Base-by-base conservation (phyloP, 2,797 vertebrate species). In the Heterohyrax brucei region DNA sequence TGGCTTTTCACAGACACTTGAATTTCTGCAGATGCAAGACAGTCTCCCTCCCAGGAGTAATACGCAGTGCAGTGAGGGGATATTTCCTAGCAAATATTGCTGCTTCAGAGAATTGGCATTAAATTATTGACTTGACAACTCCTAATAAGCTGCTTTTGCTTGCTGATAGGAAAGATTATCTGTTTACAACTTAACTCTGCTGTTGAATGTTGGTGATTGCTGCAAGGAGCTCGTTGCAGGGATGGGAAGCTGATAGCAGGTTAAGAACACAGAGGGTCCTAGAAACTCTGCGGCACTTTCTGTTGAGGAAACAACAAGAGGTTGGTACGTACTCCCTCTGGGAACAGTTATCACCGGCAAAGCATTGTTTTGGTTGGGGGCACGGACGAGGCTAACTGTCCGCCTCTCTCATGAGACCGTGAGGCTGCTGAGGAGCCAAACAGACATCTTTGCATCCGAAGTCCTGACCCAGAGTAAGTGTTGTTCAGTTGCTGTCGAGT, bases 1-100 rank as follows among this genome's bases (percentile, higher is more conserved):
- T 93, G 92, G 89, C 95, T 97, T 93, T 97, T 97, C 96, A 97
- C 95, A 98, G 96, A 94, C 96, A 50, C 95, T 98, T 98, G 98
- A 97, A 94, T 84, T 73, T 91, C 95, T 95, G 98, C 98, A 98
- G 96, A 79, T 95, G 93, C 95, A 91, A 81, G 95, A 96, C 84
- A 44, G 53, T 18, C 94, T 94, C 92, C 0, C 75, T 97, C 98
- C 96, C 95, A 64, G 81, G 96, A 96, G 91, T 88, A 94, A 26
- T 53, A 28, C 7, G 7, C 83, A 12, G 93, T 94, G 94, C 94
- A 81, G 72, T 39, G 64, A 97, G 90, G 85, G 96, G 95, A 77
- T 95, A 83, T 97, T 96, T 97, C 95, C 86, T 87, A 92, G 97
- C 94, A 96, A 97, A 85, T 96, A 96, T 88, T 94, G 97, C 96